Percentiles rank a stretch among this genome's conserved stretches.
Conservation (phyloP, 1,140 invertebrate species). For the Saccostrea cuccullata region DNA sequence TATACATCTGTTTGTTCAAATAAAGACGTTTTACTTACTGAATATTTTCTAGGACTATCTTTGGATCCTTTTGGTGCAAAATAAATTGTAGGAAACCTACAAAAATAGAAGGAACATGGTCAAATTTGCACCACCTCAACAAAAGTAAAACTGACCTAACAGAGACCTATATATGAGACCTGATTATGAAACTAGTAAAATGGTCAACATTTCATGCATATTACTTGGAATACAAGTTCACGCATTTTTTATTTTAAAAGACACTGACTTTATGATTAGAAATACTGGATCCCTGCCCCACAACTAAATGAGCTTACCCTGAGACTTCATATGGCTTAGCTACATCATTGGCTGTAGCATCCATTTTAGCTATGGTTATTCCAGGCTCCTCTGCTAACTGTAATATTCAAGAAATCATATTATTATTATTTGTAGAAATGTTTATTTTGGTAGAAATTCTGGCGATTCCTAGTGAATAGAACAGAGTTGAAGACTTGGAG, state of each 20-base stretch:
- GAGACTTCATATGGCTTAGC: slow-evolving; percentile 93
- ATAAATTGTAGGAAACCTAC: slow-evolving; percentile 96
- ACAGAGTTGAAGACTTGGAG: too few relatives aligned
- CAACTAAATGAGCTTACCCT: slow-evolving; percentile 79
- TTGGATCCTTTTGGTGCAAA: slow-evolving; percentile 93
- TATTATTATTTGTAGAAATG: not conserved
- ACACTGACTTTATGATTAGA: too few relatives aligned
- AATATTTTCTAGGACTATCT: slow-evolving; percentile 91
- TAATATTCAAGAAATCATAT: slow-evolving; percentile 41
- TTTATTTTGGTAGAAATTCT: not conserved
- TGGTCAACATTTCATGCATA: too few relatives aligned
- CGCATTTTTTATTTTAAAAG: too few relatives aligned
- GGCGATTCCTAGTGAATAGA: too few relatives aligned
- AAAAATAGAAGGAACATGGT: slow-evolving; percentile 51
- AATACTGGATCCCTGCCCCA: too few relatives aligned
- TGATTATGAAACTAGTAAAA: too few relatives aligned
- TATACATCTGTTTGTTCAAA: not conserved
- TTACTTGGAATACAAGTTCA: too few relatives aligned
- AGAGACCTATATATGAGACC: too few relatives aligned
- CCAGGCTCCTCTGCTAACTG: slow-evolving; percentile 89
- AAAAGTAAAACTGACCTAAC: too few relatives aligned
- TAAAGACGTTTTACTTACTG: slow-evolving; percentile 81
- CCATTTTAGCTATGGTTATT: slow-evolving; percentile 97
- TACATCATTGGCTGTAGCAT: slow-evolving; percentile 99
- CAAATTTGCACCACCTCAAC: too few relatives aligned